phyloP scores from a whole-genome alignment of 2,888 invertebrate genomes.

The Campoletis raptor region DNA sequence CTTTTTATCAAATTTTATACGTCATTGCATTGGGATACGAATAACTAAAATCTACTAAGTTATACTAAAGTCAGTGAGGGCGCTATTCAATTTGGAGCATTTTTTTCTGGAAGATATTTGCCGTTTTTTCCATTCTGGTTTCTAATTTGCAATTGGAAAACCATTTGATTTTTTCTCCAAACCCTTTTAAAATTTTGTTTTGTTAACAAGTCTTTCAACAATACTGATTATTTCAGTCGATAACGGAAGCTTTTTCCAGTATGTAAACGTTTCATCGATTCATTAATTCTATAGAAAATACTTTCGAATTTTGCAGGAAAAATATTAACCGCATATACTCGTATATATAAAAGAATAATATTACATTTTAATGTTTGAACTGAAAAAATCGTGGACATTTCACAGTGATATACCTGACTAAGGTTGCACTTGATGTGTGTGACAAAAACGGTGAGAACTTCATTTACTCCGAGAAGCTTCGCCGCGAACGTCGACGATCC shows the following conservation, averaged over 20 bases:
- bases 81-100: no score
- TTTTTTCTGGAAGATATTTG: no score
- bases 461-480: slow-evolving; percentile 54
- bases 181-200: neutral
- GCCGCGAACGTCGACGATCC: slow-evolving; percentile 42
- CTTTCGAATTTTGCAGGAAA: neutral
- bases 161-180: no score
- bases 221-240: neutral
- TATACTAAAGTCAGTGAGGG: no score
- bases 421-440: slow-evolving; percentile 26
- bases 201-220: neutral
- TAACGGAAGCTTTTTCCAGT: neutral
- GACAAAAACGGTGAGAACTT: slow-evolving; percentile 29
- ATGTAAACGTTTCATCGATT: neutral
- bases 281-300: neutral
- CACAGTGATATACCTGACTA: slow-evolving; percentile 21
- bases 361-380: slow-evolving; percentile 34
- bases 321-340: neutral
- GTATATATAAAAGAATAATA: slow-evolving; percentile 16
- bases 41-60: no score
- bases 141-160: no score
- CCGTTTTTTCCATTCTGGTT: no score
- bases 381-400: slow-evolving; percentile 25
- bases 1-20: neutral
- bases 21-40: no score